Evolutionary conservation across 2,888 invertebrate species (phyloP), one percentile per base, ranked within the genome.

Genomic region (Tipula helvola): DNA sequence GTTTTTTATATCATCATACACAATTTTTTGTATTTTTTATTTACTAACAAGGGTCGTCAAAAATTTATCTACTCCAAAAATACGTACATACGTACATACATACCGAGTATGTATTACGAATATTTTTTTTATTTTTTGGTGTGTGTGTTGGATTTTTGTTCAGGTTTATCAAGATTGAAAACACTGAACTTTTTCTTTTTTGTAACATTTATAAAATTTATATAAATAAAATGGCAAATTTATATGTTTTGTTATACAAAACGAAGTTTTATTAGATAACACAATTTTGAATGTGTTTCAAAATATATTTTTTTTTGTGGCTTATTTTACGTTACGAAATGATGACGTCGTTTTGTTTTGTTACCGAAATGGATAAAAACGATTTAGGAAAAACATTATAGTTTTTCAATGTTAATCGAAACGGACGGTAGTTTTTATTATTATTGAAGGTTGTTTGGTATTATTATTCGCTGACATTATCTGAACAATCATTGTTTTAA

Each of bases 1-100:
- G 1, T 57, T 57, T 57, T 57, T 57, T 18, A 18, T 57, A 5
- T 57, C 18, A 47, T 47, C 13, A 57, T 57, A 18, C 8, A 57
- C 16, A 52, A n/a, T 16, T 57, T 57, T 52, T 57, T 16, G 18
- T 28, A 71, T 71, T 71, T 71, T 71, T 71, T 71, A 71, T 71
- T 71, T 71, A 71, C 71, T 71, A 71, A 71, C 71, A 71, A 71
- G 71, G 71, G 71, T 71, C 71, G 71, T 71, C 71, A 71, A 71
- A 71, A 71, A 71, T 71, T 28, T 71, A 71, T 71, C 71, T 52
- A 52, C 52, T 52, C n/a, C 1, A 8, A 3, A 47, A 47, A 57
- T 18, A 18, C 18, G 7, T 28, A 10, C 28, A 18, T 28, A 28
- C 28, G 10, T 71, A 71, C 28, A 28, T 71, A 71, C 28, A n/a